Evolutionary conservation across 1,140 invertebrate species (phyloP), one percentile per base, ranked within the genome.

Genomic region (Alviniconcha marisindica): DNA sequence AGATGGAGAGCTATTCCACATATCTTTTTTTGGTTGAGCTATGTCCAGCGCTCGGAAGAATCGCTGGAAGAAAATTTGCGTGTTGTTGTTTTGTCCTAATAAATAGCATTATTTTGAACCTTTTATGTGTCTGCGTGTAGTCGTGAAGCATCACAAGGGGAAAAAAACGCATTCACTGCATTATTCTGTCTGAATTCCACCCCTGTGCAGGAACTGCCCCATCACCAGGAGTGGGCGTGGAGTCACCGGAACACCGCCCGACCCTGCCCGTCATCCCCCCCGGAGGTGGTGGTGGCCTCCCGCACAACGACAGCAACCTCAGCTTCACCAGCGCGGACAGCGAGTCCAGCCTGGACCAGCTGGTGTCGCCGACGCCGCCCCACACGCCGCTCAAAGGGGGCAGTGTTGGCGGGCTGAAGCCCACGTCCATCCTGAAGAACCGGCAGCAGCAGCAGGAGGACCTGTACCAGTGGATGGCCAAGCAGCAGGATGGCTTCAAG

Each of bases 401-500:
- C 5, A 82, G 81, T 51, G 54, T 31, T 28, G 44, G 31, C 7
- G 77, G 77, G 10, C 56, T 31, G 18, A 86, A 87, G 15, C 88
- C 88, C 80, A 86, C 85, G 10, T 89, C 88, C 5, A 90, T 91
- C 80, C 74, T 90, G 42, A 90, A 90, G 69, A 89, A 90, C 60
- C 88, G 87, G 51, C 84, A 90, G 36, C 89, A 91, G 73, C 90
- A 92, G 48, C 89, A 91, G n/a, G 97, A 98, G 91, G 97, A 97
- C 94, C 93, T 99, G 51, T 98, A 98, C 90, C 88, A 91, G 84
- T 98, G 97, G 97, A 98, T 98, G 97, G 96, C 96, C 0, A 96
- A 97, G 89, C 97, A 98, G 88, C 97, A 98, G 56, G 85, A 84
- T 48, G 77, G 85, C 1, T 87, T 89, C 66, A 77, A 83, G 51